These are phyloP conservation scores for Manis crassicaudata DNA, from an alignment of 2,797 vertebrate species.

Conservation along the genomic window DNA sequence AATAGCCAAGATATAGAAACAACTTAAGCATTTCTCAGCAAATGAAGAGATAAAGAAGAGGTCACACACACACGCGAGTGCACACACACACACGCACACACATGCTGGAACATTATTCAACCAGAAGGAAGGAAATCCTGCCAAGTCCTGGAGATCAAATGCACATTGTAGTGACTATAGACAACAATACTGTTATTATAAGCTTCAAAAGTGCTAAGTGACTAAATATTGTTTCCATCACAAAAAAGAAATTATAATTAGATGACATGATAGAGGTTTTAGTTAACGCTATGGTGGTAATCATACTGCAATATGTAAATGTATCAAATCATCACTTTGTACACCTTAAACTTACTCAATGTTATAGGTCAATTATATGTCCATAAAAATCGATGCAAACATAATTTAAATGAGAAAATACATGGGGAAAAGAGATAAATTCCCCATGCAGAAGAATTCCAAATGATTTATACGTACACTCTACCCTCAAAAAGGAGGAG, in stretches of 20 bases:
- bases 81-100: neutral
- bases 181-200: neutral
- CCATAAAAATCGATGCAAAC: neutral
- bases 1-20: neutral
- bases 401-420: neutral
- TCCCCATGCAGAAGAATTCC: neutral
- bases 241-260: neutral
- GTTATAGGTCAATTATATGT: neutral
- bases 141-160: neutral
- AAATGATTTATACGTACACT: neutral
- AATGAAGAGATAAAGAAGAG: neutral
- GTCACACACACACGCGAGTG: neutral
- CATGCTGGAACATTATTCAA: neutral
- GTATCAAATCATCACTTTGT: neutral
- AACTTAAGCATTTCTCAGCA: neutral
- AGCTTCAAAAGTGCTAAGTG: neutral
- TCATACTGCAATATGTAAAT: neutral
- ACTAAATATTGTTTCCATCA: neutral
- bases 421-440: neutral
- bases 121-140: neutral
- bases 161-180: neutral
- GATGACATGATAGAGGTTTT: neutral
- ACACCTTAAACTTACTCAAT: neutral
- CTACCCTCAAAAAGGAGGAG: neutral
- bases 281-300: neutral